A percentile compares a stretch with the other conserved stretches of the same genome.
Conservation (phyloP, 1,140 invertebrate species). For the Sycophaga agraensis region DNA sequence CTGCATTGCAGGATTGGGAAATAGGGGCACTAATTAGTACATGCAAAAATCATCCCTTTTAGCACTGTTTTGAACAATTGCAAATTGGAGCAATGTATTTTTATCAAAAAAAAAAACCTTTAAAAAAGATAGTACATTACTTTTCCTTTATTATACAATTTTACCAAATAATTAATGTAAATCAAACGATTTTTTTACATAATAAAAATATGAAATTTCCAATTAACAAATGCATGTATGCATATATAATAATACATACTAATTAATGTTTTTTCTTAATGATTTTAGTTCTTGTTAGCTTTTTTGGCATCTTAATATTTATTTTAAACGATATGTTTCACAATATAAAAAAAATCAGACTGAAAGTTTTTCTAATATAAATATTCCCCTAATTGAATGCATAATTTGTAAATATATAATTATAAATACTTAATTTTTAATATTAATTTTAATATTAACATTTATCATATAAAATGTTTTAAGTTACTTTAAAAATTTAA, state of each 20-base stretch:
- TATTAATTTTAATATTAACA: no score
- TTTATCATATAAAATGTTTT: no score
- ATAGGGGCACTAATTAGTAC: slow-evolving; percentile 57
- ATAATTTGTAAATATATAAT: neutral
- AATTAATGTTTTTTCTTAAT: neutral
- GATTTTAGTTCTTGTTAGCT: slow-evolving; percentile 14
- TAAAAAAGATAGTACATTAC: neutral
- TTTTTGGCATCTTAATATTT: no score
- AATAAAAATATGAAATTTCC: slow-evolving; percentile 18
- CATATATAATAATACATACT: neutral
- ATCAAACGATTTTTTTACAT: neutral
- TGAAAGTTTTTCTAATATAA: neutral
- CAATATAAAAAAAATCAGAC: no score
- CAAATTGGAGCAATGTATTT: slow-evolving; percentile 22
- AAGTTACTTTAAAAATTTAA: no score
- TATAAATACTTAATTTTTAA: neutral
- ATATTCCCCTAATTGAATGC: neutral
- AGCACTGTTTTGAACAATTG: slow-evolving; percentile 8
- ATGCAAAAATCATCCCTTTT: slow-evolving; percentile 46
- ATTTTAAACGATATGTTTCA: no score
- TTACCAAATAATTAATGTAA: neutral
- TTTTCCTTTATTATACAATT: neutral
- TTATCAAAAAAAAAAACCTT: neutral
- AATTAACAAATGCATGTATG: slow-evolving; percentile 32
- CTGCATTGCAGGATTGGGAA: slow-evolving; percentile 55